Base-by-base conservation (phyloP, 2,797 vertebrate species). In the Champsocephalus esox region DNA sequence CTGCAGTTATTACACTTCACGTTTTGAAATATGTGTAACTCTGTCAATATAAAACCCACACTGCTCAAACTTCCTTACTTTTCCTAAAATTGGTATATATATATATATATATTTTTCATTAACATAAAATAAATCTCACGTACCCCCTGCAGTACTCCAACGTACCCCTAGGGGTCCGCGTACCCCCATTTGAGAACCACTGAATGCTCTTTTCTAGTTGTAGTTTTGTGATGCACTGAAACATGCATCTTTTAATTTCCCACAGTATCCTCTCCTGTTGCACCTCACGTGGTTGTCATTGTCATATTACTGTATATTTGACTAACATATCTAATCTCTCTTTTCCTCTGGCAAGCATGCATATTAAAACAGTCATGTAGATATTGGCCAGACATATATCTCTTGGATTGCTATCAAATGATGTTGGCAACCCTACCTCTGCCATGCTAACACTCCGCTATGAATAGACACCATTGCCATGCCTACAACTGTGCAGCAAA, bases 381-480 rank as follows among this genome's bases (percentile, higher is more conserved):
- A 72, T 48, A 46, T 28, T 65, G 19, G 32, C n/a, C 52, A 21
- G 43, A 74, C 67, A 70, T 72, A 60, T 72, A 60, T 24, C 28
- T 73, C 38, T 68, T 82, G 66, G 64, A 84, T 63, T 72, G 54
- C 66, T 68, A 71, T 80, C 71, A 83, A 62, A 72, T 54, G 17
- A 65, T 63, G 57, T 67, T 88, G 75, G 64, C 59, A 82, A 59
- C 41, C 38, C 28, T 11, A 19, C 38, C 21, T 72, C 51, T 14
- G 41, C 43, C 65, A 59, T 12, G 10, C 64, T 78, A 81, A 88
- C 73, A 67, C 73, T 77, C 73, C 67, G 68, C 80, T 81, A 82
- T 84, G 66, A 88, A 88, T 85, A 84, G 78, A 82, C 77, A 74
- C 70, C 58, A 77, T 75, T 66, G 54, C 46, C 46, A 76, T 72